Conservation (phyloP, 2,797 vertebrate species). For the Halcyon smyrnensis region DNA sequence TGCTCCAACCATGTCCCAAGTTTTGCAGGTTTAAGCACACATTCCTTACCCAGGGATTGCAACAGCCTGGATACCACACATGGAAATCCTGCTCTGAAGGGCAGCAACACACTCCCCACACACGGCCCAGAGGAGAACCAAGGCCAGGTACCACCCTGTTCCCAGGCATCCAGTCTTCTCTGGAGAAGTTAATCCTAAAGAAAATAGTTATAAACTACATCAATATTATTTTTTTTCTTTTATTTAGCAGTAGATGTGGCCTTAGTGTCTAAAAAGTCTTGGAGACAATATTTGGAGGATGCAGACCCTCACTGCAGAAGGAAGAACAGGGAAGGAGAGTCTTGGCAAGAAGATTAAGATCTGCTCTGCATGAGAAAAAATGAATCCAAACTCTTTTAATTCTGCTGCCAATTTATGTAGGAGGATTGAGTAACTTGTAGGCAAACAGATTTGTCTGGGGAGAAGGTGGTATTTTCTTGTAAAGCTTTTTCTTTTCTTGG, state of each 20-base stretch:
- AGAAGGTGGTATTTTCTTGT: neutral
- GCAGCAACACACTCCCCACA: neutral
- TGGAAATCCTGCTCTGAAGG: neutral
- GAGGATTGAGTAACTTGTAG: slow-evolving; percentile 5
- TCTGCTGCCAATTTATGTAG: slow-evolving; percentile 9
- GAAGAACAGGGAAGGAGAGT: neutral
- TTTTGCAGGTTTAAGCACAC: neutral
- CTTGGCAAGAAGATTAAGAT: neutral
- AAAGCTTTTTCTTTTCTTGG: neutral
- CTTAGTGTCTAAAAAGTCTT: neutral
- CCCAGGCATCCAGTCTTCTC: neutral
- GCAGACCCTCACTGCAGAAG: neutral
- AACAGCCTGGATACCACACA: neutral
- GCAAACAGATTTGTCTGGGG: neutral
- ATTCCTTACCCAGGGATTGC: neutral
- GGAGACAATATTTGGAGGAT: neutral
- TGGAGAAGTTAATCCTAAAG: neutral
- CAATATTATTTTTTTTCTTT: neutral
- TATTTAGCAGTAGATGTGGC: neutral
- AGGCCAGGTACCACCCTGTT: neutral
- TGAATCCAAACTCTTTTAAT: neutral
- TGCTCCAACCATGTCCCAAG: neutral
- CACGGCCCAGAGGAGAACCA: neutral
- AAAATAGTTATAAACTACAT: neutral
- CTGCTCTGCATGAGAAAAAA: neutral